Evolutionary conservation across 2,797 vertebrate species (phyloP).

Genomic region (Lepilemur septentrionalis): DNA sequence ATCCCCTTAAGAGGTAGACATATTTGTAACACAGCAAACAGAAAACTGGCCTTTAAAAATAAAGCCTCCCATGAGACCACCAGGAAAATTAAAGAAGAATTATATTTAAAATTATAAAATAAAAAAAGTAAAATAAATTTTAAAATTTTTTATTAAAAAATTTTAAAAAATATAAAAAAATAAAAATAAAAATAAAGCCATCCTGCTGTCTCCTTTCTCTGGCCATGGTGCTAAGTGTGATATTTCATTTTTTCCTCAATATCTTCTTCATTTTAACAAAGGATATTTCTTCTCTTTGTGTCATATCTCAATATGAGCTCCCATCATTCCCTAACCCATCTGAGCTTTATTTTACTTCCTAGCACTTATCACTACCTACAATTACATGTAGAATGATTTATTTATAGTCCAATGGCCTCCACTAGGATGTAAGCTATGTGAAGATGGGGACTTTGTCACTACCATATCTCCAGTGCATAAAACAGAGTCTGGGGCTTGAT

Average conservation of each 20-base stretch:
- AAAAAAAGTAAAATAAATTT: too few species aligned
- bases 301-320: neutral
- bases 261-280: constrained; percentile 36
- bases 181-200: neutral
- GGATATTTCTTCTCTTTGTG: neutral
- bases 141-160: too few species aligned
- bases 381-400: neutral
- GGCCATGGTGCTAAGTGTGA: neutral
- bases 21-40: constrained; percentile 3
- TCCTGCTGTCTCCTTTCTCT: neutral
- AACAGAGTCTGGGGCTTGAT: neutral
- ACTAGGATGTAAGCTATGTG: neutral
- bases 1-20: neutral
- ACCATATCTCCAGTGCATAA: neutral
- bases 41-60: constrained; percentile 52
- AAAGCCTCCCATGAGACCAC: neutral
- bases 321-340: neutral
- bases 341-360: neutral
- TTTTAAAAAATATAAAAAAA: too few species aligned
- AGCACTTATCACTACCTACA: neutral
- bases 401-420: neutral
- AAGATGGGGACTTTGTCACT: neutral
- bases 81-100: too few species aligned
- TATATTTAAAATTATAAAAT: too few species aligned
- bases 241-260: neutral